These are phyloP conservation scores for Pontoporia blainvillei DNA, from an alignment of 2,113 vertebrate genomes.

Conservation along the genomic window DNA sequence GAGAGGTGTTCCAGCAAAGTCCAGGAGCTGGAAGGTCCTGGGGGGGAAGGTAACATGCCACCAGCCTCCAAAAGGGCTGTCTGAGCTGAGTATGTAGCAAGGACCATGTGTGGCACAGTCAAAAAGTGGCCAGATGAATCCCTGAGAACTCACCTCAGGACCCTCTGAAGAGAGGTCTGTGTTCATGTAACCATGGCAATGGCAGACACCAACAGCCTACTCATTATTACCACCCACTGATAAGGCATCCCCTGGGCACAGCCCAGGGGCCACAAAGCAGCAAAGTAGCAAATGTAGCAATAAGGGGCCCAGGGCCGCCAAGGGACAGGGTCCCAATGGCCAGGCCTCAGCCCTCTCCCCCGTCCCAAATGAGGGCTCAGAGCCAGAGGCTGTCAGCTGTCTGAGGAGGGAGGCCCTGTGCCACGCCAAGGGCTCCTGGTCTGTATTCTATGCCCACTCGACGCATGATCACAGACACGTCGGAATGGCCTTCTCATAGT, in stretches of 20 bases:
- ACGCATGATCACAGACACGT: conserved; percentile 43
- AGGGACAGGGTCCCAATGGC: background rate
- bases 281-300: conserved; percentile 79
- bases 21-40: background rate
- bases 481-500: conserved; percentile 59
- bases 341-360: background rate
- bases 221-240: conserved; percentile 59
- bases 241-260: conserved; percentile 51
- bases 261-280: conserved; percentile 61
- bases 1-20: background rate
- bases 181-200: conserved; percentile 59
- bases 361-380: background rate
- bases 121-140: conserved; percentile 34
- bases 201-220: conserved; percentile 53
- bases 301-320: conserved; percentile 63
- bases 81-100: background rate
- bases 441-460: conserved; percentile 26
- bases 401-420: background rate
- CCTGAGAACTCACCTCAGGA: conserved; percentile 26
- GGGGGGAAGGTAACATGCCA: background rate
- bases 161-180: conserved; percentile 38
- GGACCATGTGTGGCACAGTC: background rate
- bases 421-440: background rate
- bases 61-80: conserved; percentile 33
- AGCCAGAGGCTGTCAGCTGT: background rate